Percentiles rank a stretch among this genome's conserved stretches.
Evolutionary conservation across 2,113 vertebrate genomes (phyloP).

Genomic region (Anarrhichthys ocellatus): DNA sequence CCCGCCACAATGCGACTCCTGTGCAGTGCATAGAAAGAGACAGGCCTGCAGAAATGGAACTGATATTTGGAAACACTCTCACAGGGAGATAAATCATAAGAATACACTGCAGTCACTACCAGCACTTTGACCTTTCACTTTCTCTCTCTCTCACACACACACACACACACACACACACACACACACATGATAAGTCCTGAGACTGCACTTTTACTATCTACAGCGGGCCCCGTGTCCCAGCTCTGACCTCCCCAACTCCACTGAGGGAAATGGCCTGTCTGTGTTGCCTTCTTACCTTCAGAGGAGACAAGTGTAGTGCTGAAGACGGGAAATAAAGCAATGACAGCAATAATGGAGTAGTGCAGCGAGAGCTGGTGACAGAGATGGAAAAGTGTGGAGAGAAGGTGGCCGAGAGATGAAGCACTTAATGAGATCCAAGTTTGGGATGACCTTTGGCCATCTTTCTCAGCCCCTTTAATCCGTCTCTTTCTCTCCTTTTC

Average conservation of each 20-base stretch:
- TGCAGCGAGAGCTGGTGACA: slow-evolving; percentile 27
- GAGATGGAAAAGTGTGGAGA: slow-evolving; percentile 44
- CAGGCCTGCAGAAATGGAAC: slow-evolving; percentile 35
- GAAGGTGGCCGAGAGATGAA: slow-evolving; percentile 72
- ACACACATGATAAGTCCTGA: slow-evolving; percentile 57
- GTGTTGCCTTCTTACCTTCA: slow-evolving; percentile 45
- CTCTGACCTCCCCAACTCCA: slow-evolving; percentile 66
- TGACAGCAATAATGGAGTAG: slow-evolving; percentile 31
- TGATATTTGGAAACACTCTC: slow-evolving; percentile 43
- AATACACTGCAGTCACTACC: slow-evolving; percentile 37
- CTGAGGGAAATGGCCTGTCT: slow-evolving; percentile 51
- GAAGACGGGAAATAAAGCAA: slow-evolving; percentile 26
- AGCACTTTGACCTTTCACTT: slow-evolving; percentile 67
- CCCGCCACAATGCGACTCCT: slow-evolving; percentile 10
- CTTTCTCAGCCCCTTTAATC: slow-evolving; percentile 19
- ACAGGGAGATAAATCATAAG: slow-evolving; percentile 64
- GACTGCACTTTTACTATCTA: slow-evolving; percentile 70
- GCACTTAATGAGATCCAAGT: slow-evolving; percentile 85
- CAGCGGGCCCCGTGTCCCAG: slow-evolving; percentile 57
- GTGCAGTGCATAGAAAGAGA: slow-evolving; percentile 13
- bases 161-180: slow-evolving; percentile 28
- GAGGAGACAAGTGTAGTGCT: slow-evolving; percentile 19
- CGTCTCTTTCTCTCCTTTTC: slow-evolving; percentile 32
- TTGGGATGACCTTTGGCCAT: slow-evolving; percentile 74
- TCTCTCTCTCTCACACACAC: slow-evolving; percentile 29